Evolutionary conservation across 2,888 invertebrate species (phyloP).

Genomic region (Pemphredon lugubris): DNA sequence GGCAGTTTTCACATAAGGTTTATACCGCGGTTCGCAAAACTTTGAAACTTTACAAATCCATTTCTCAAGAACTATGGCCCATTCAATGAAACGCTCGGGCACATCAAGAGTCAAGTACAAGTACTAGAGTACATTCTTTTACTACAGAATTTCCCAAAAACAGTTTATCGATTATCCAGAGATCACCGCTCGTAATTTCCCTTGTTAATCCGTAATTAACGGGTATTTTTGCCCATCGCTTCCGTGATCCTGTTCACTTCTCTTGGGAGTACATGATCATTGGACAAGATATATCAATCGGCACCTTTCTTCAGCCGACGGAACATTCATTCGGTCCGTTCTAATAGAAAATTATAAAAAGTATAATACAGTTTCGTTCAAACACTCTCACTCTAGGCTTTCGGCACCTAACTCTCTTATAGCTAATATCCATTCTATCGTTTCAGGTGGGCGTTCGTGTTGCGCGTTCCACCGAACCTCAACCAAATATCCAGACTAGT

Average conservation of each 20-base stretch:
- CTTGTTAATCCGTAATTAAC: slow-evolving; percentile 36
- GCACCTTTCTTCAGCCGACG: slow-evolving; percentile 20
- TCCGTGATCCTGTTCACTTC: slow-evolving; percentile 15
- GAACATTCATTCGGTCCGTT: slow-evolving; percentile 20
- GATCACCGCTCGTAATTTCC: no score
- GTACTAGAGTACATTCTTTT: no score
- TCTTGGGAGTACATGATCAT: not conserved
- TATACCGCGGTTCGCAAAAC: no score
- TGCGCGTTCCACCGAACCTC: slow-evolving; percentile 1
- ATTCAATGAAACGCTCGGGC: no score
- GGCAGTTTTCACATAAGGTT: no score
- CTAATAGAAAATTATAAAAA: slow-evolving; percentile 68
- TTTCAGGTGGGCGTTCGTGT: slow-evolving; percentile 26
- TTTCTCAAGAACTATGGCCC: no score
- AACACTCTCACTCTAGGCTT: slow-evolving; percentile 49
- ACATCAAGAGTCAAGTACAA: no score
- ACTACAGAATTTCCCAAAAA: no score
- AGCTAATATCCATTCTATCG: slow-evolving; percentile 37
- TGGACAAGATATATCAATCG: not conserved
- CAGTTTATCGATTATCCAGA: no score
- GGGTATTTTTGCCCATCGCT: slow-evolving; percentile 19
- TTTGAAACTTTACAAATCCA: no score
- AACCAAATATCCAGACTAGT: slow-evolving; percentile 30
- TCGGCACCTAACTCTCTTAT: slow-evolving; percentile 28
- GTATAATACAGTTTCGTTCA: slow-evolving; percentile 64